Conservation (phyloP, 2,113 vertebrate species). For the Ammodytes marinus region DNA sequence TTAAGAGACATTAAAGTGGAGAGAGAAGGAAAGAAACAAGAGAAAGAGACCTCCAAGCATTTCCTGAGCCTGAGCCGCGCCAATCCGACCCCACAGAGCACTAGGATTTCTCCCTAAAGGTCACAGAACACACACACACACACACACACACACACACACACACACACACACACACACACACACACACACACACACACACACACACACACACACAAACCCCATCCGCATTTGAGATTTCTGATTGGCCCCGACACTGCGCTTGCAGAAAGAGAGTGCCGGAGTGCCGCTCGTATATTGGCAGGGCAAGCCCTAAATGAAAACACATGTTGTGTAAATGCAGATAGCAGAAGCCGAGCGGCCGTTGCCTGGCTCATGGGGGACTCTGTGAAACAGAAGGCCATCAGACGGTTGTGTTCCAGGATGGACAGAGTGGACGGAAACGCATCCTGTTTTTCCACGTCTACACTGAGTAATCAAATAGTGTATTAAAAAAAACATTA, state of each 20-base stretch:
- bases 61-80: constrained; percentile 38
- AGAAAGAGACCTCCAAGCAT: constrained; percentile 50
- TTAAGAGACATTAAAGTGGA: constrained; percentile 39
- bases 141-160: constrained; percentile 32
- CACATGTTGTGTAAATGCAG: constrained; percentile 77
- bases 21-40: constrained; percentile 31
- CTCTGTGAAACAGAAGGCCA: constrained; percentile 58
- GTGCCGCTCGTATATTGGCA: constrained; percentile 62
- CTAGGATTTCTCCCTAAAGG: constrained; percentile 60
- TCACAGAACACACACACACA: constrained; percentile 38
- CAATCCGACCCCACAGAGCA: constrained; percentile 24
- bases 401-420: constrained; percentile 38
- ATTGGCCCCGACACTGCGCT: constrained; percentile 65
- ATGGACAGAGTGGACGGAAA: constrained; percentile 39
- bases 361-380: constrained; percentile 38
- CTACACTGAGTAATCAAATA: constrained; percentile 44
- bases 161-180: constrained; percentile 29
- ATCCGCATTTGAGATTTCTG: constrained; percentile 45
- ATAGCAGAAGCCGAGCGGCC: constrained; percentile 59
- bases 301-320: constrained; percentile 74
- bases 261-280: constrained; percentile 63
- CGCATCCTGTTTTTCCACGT: constrained; percentile 59
- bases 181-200: background rate
- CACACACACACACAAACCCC: constrained; percentile 7
- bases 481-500: background rate